phyloP scores from a whole-genome alignment of 2,888 invertebrate species.

The Drosophila barbarae region DNA sequence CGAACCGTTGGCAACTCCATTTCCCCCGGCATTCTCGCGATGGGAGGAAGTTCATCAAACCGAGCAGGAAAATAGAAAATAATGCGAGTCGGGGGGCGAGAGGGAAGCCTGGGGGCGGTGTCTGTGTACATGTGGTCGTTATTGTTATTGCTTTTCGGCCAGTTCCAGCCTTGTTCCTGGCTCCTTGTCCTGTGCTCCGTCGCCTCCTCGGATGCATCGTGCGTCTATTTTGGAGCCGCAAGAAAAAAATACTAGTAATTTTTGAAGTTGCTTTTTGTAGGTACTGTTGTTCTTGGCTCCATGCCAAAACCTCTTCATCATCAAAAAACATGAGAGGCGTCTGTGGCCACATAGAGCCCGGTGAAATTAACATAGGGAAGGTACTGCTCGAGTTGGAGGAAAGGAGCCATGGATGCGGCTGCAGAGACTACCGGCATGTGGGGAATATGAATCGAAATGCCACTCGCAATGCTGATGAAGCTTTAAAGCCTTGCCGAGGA shows the following conservation, averaged over 20 bases:
- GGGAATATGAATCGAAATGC: slow-evolving; percentile 51
- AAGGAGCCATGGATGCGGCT: slow-evolving; percentile 2
- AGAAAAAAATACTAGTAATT: slow-evolving; percentile 27
- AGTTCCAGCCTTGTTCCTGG: slow-evolving; percentile 34
- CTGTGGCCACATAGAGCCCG: slow-evolving; percentile 21
- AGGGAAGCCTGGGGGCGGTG: slow-evolving; percentile 19
- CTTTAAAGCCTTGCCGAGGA: slow-evolving; percentile 9
- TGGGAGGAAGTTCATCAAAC: slow-evolving; percentile 65
- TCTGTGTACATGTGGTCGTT: slow-evolving; percentile 58
- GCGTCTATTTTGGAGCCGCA: slow-evolving; percentile 52
- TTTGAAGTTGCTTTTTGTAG: slow-evolving; percentile 33
- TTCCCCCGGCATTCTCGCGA: slow-evolving; percentile 21
- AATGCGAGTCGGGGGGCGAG: slow-evolving; percentile 8
- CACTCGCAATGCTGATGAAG: slow-evolving; percentile 38
- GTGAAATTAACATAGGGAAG: slow-evolving; percentile 38
- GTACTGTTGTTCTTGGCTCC: slow-evolving; percentile 47
- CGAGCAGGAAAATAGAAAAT: slow-evolving; percentile 43
- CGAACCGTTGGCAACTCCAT: slow-evolving; percentile 36
- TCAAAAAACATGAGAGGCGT: slow-evolving; percentile 65
- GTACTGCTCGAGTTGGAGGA: neutral
- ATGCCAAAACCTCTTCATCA: slow-evolving; percentile 70
- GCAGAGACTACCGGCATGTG: slow-evolving; percentile 34
- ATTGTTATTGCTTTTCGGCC: slow-evolving; percentile 69
- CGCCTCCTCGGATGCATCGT: slow-evolving; percentile 37
- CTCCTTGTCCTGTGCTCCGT: slow-evolving; percentile 8